Base-by-base conservation (phyloP, 2,797 vertebrate genomes). In the Serranus cabrilla region DNA sequence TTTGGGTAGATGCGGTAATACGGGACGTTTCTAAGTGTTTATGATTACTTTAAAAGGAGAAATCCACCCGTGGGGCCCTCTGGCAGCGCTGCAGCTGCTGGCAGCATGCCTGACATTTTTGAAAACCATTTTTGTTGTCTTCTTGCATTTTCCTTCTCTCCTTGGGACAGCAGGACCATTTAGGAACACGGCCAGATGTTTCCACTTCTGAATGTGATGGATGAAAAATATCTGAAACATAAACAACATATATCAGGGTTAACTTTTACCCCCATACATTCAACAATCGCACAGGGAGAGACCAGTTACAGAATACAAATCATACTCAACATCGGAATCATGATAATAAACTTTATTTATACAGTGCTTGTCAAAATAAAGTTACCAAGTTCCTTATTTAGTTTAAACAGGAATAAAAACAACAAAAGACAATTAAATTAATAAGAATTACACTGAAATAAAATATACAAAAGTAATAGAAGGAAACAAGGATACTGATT, bases 1-100 rank as follows among this genome's bases (percentile, higher is more conserved):
- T 79, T 55, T 80, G 70, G 23, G 31, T 18, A 27, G 39, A 65
- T 37, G 70, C n/a, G 4, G 27, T 52, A 50, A 74, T 42, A 57
- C 1, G 7, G 72, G 16, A 25, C 23, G 21, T 82, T 71, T 79
- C 20, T 23, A 69, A 78, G 58, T 55, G 56, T 76, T 80, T 71
- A 25, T 80, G 14, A 51, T 75, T n/a, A 27, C 66, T 86, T 83
- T 56, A 81, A 81, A 87, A 84, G 80, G 58, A 34, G 23, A 63
- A 79, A 67, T 58, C 40, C 9, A 37, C 18, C 42, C n/a, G 0
- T 2, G 2, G 49, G 57, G 37, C 2, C 0, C 18, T 52, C n/a
- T 67, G 63, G 5, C 45, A 27, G 16, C 21, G 39, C 12, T 58
- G 31, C 57, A 77, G 74, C 76, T 59, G 71, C 27, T 73, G 82